Evolutionary conservation across 2,113 vertebrate species (phyloP).

Genomic region (Plectropomus leopardus): DNA sequence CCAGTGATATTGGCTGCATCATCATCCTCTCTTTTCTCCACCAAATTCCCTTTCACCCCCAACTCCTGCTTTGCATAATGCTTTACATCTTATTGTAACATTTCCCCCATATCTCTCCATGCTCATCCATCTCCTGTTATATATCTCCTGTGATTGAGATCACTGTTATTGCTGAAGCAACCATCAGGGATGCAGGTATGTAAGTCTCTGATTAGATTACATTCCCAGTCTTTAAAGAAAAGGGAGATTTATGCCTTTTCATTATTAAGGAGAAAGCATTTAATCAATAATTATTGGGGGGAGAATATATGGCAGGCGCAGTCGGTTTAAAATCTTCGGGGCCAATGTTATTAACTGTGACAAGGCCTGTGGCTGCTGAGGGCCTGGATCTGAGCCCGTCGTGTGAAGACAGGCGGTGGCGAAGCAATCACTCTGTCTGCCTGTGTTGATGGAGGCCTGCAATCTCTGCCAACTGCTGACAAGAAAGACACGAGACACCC

Average conservation of each 20-base stretch:
- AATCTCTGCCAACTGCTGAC: constrained; percentile 59
- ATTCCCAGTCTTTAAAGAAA: constrained; percentile 75
- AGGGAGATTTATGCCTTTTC: constrained; percentile 80
- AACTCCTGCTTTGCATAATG: constrained; percentile 29
- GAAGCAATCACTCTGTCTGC: constrained; percentile 59
- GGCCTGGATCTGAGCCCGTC: constrained; percentile 41
- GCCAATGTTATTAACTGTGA: constrained; percentile 66
- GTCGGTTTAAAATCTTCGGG: constrained; percentile 70
- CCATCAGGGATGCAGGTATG: constrained; percentile 66
- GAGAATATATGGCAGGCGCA: constrained; percentile 72
- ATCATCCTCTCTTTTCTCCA: not conserved
- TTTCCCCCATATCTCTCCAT: constrained; percentile 10
- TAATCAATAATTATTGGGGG: constrained; percentile 82
- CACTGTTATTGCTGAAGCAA: constrained; percentile 66
- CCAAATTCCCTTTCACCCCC: too few species aligned
- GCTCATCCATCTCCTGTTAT: constrained; percentile 55
- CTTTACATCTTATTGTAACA: constrained; percentile 36
- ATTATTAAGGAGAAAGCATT: constrained; percentile 82
- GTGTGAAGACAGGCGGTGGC: constrained; percentile 26
- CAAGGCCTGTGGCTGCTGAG: constrained; percentile 51
- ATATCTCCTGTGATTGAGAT: constrained; percentile 68
- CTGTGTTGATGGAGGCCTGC: constrained; percentile 46
- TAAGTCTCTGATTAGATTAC: constrained; percentile 84
- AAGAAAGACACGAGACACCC: constrained; percentile 42
- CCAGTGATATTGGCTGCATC: constrained; percentile 56